Percentiles rank a stretch among this genome's conserved stretches.
These are phyloP conservation scores for Chrysemys picta DNA, from an alignment of 2,113 vertebrate species.

Conservation along the genomic window DNA sequence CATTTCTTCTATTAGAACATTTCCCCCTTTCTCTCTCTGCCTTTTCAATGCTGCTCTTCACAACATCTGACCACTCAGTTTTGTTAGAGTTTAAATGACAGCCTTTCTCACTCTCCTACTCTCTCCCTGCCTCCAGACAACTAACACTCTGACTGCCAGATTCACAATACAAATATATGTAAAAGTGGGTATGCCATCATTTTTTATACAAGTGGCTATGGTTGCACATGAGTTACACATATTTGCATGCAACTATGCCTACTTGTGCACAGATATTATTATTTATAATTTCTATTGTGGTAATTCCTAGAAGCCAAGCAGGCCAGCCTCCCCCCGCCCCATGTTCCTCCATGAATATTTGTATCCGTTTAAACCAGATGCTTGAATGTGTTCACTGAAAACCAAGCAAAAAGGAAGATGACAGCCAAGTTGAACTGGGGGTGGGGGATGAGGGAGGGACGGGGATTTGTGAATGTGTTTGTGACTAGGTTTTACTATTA, in stretches of 20 bases:
- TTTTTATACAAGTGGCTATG: background rate
- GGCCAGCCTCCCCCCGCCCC: background rate
- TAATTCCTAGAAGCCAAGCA: background rate
- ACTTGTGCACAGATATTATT: rapidly evolving
- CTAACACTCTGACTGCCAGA: background rate
- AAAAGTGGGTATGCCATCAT: background rate
- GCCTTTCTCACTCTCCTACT: background rate
- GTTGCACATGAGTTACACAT: background rate
- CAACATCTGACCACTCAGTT: background rate
- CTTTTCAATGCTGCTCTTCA: rapidly evolving
- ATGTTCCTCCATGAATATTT: background rate
- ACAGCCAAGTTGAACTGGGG: background rate
- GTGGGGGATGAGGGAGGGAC: rapidly evolving
- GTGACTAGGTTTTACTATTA: background rate
- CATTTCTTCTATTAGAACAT: background rate
- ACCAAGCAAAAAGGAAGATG: background rate
- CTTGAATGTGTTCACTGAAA: background rate
- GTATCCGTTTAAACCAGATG: background rate
- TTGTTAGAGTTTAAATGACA: background rate
- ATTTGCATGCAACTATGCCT: background rate
- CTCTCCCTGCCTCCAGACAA: background rate
- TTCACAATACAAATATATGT: background rate
- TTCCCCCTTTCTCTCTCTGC: background rate
- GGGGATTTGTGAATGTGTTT: background rate
- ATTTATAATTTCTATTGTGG: background rate